Percentiles rank a stretch among this genome's conserved stretches.
Evolutionary conservation across 2,113 vertebrate species (phyloP).

Genomic region (Salvelinus namaycush): DNA sequence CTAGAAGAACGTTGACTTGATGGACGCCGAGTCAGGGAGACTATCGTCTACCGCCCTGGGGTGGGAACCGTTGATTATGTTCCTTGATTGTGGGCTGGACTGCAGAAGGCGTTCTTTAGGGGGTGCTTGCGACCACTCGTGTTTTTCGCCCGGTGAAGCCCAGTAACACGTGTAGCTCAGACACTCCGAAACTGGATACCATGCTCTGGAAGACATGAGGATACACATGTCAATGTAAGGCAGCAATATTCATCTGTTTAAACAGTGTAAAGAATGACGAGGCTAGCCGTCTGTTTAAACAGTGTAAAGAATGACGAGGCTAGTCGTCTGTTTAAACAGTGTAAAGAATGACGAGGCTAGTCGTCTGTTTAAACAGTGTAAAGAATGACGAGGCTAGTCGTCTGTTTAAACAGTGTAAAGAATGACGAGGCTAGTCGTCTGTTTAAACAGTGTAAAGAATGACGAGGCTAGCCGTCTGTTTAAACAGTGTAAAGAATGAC

Average conservation of each 20-base stretch:
- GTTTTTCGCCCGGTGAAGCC: conserved; percentile 66
- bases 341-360: too few relatives aligned
- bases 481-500: too few relatives aligned
- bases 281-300: too few relatives aligned
- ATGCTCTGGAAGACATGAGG: conserved; percentile 75
- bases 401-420: too few relatives aligned
- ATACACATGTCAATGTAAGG: background rate
- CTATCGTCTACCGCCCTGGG: conserved; percentile 75
- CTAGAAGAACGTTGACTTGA: conserved; percentile 69
- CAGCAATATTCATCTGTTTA: background rate
- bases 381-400: too few relatives aligned
- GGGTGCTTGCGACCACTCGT: conserved; percentile 86
- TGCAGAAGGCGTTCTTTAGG: conserved; percentile 85
- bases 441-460: too few relatives aligned
- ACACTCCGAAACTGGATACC: conserved; percentile 88
- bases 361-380: too few relatives aligned
- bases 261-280: too few relatives aligned
- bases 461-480: too few relatives aligned
- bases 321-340: too few relatives aligned
- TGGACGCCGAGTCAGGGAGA: conserved; percentile 69
- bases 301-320: too few relatives aligned
- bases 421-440: too few relatives aligned
- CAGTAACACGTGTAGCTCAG: conserved; percentile 87
- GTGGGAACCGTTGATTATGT: conserved; percentile 78
- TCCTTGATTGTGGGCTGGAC: conserved; percentile 84